Evolutionary conservation across 2,797 vertebrate species (phyloP).

Genomic region (Sardinella longiceps): DNA sequence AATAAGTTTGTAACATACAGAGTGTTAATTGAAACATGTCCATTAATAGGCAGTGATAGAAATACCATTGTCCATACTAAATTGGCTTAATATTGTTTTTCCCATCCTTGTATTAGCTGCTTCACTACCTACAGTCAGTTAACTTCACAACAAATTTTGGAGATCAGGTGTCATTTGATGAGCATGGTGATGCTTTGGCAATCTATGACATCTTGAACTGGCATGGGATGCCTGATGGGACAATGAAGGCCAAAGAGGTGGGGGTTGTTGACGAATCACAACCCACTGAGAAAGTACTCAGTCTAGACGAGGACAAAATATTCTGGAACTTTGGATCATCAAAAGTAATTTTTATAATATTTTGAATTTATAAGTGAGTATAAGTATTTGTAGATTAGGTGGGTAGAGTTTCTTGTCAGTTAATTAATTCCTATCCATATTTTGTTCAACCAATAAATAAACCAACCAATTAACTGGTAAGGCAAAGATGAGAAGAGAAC

Average conservation of each 20-base stretch:
- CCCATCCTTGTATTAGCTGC: constrained; percentile 52
- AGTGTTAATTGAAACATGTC: neutral
- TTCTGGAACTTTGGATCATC: constrained; percentile 68
- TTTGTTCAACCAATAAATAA: too few species aligned
- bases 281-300: constrained; percentile 53
- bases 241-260: constrained; percentile 56
- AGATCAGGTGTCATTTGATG: constrained; percentile 71
- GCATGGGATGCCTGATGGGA: constrained; percentile 61
- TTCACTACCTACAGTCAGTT: constrained; percentile 65
- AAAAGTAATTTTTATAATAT: constrained; percentile 41
- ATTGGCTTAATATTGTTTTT: neutral
- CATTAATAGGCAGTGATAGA: neutral
- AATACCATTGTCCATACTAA: too few species aligned
- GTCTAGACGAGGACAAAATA: constrained; percentile 61
- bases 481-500: too few species aligned
- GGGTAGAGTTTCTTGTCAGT: neutral
- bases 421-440: too few species aligned
- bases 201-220: constrained; percentile 74
- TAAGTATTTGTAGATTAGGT: neutral
- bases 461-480: too few species aligned
- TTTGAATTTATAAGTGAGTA: neutral
- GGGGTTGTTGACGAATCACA: constrained; percentile 62
- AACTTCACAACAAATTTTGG: constrained; percentile 70
- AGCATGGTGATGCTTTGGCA: constrained; percentile 68
- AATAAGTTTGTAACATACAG: neutral